A percentile compares a stretch with the other conserved stretches of the same genome.
Conservation (phyloP, 2,113 vertebrate genomes). For the Cyphomyrus plagiostoma region DNA sequence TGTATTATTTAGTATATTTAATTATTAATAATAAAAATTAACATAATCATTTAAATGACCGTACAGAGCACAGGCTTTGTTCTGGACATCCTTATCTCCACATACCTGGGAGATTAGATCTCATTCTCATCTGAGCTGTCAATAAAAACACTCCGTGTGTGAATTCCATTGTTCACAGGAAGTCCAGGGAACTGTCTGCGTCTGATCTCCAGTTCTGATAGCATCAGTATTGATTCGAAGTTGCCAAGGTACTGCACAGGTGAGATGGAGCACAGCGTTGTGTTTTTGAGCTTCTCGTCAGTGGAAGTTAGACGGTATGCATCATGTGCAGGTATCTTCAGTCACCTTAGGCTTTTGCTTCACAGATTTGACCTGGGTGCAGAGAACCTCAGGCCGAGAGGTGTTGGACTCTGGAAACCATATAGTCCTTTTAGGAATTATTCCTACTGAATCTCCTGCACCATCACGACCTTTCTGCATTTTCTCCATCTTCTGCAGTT, state of each 20-base stretch:
- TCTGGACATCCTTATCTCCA: too few species aligned
- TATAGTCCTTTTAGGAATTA: background rate
- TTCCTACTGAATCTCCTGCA: background rate
- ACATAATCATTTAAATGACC: background rate
- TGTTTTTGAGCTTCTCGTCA: slow-evolving; percentile 44
- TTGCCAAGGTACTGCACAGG: slow-evolving; percentile 42
- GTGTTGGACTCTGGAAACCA: background rate
- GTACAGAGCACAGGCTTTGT: background rate
- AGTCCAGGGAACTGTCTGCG: slow-evolving; percentile 58
- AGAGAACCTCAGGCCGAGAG: slow-evolving; percentile 28
- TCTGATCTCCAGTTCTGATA: slow-evolving; percentile 63
- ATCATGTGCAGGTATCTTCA: background rate
- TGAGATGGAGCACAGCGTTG: slow-evolving; percentile 38
- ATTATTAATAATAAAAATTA: background rate
- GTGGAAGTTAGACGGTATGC: slow-evolving; percentile 25
- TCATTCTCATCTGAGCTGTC: slow-evolving; percentile 37
- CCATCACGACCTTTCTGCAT: background rate
- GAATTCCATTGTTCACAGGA: slow-evolving; percentile 59
- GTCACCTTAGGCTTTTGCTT: background rate
- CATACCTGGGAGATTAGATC: slow-evolving; percentile 13
- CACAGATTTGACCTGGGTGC: background rate
- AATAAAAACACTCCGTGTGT: slow-evolving; percentile 54
- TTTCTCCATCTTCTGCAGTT: background rate
- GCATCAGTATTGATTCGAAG: slow-evolving; percentile 62
- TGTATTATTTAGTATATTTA: slow-evolving; percentile 6